Evolutionary conservation across 2,888 invertebrate species (phyloP).

Genomic region (Drosophila anomelani): DNA sequence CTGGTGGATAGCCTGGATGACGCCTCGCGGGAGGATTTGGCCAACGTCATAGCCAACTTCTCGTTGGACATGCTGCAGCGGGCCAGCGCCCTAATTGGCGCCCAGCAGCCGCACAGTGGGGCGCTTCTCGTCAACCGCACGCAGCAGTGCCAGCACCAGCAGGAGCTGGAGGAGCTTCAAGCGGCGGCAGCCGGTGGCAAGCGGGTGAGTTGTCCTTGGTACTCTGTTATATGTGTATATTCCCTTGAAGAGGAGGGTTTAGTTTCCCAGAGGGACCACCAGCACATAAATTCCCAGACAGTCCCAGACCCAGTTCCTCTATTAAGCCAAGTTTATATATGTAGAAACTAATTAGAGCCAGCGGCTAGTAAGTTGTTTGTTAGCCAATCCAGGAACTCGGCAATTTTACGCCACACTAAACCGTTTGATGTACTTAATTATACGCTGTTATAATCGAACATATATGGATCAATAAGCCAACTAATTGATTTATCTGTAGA

Average conservation of each 20-base stretch:
- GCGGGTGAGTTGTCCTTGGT: constrained; percentile 47
- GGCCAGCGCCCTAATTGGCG: constrained; percentile 71
- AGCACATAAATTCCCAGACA: constrained; percentile 11
- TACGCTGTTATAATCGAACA: neutral
- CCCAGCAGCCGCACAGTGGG: constrained; percentile 54
- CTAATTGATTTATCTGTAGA: constrained; percentile 3
- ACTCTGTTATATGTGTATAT: neutral
- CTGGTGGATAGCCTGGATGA: constrained; percentile 71
- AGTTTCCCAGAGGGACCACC: neutral
- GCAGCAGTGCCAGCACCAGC: constrained; percentile 60
- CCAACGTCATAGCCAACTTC: constrained; percentile 74
- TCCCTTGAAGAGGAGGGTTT: neutral
- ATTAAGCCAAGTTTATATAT: neutral
- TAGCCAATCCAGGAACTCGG: constrained; percentile 17
- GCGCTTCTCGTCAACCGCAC: constrained; percentile 66
- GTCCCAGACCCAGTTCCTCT: constrained; percentile 8
- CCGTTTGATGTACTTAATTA: constrained; percentile 17
- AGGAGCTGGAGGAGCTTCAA: constrained; percentile 61
- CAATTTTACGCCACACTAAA: constrained; percentile 20
- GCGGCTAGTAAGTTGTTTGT: constrained; percentile 2
- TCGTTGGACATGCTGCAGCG: constrained; percentile 74
- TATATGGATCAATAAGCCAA: constrained; percentile 3
- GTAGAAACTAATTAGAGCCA: constrained; percentile 15
- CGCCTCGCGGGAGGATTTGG: constrained; percentile 59
- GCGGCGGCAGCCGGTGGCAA: constrained; percentile 33